Evolutionary conservation across 1,140 invertebrate species (phyloP), one percentile per base, ranked within the genome.

Genomic region (Sitodiplosis mosellana): DNA sequence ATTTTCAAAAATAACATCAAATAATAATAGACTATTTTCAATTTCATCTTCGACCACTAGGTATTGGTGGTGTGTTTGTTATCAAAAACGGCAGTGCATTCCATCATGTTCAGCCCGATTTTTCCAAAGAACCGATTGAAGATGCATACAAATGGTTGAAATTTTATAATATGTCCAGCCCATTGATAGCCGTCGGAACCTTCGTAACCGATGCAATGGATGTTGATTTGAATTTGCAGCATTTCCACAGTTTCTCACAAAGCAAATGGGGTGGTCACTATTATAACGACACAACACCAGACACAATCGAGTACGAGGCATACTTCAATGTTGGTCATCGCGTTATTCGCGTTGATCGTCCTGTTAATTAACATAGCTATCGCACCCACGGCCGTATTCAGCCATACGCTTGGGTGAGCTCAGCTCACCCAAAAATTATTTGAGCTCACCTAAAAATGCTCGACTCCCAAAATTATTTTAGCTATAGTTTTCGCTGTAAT

Each of bases 91-190:
- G 91, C 0, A 80, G 79, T 60, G 83, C 77, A 0, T 86, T 87
- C 58, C 77, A 88, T 57, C 93, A 97, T 62, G 78, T 97, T 47
- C 96, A 96, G 92, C 80, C 83, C 40, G 86, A 93, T 61, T 95
- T 95, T 68, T 84, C 86, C 2, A 64, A 68, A 47, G 73, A 63
- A 10, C 81, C 88, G 1, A 77, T 87, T 51, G 69, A 74, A n/a
- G 76, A 84, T 53, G 69, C 95, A 2, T 80, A 91, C 59, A 65
- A 80, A 36, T 97, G 92, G 92, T 68, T 97, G 14, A 78, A 81
- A 58, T 96, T 87, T 64, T 93, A 81, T 64, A 76, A 92, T 43
- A 86, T 92, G 81, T 73, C 78, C 33, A 81, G 88, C 33, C 88
- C 90, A 42, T 68, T 97, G 47, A 72, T 87, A 15, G 84, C 85